These are phyloP conservation scores for Aythya baeri DNA, from an alignment of 2,113 vertebrate species.

Conservation along the genomic window DNA sequence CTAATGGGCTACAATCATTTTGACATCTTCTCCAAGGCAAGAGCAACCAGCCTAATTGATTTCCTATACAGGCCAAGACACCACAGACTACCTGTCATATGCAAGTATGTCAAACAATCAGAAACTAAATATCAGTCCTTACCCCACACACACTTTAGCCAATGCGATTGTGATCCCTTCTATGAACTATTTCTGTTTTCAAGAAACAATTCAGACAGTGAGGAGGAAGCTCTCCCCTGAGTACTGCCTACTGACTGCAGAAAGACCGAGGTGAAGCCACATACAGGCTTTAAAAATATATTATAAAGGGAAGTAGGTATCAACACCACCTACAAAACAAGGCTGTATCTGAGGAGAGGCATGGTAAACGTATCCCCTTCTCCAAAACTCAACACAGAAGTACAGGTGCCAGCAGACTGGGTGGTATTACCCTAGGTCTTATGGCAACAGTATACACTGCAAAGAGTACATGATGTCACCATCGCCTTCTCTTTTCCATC, in stretches of 20 bases:
- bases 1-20: background rate
- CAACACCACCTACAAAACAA: background rate
- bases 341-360: background rate
- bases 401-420: background rate
- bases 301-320: background rate
- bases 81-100: background rate
- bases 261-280: background rate
- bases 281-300: background rate
- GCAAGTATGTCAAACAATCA: background rate
- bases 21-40: slow-evolving; percentile 14
- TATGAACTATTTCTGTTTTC: background rate
- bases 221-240: background rate
- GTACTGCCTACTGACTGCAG: background rate
- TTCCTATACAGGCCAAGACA: background rate
- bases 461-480: background rate
- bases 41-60: background rate
- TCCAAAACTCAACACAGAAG: background rate
- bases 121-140: background rate
- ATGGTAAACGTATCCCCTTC: accelerated
- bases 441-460: background rate
- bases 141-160: background rate
- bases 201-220: background rate
- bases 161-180: background rate
- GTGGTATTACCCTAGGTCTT: background rate
- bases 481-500: background rate